Base-by-base conservation (phyloP, 1,140 invertebrate genomes). In the Orchestia grillus region DNA sequence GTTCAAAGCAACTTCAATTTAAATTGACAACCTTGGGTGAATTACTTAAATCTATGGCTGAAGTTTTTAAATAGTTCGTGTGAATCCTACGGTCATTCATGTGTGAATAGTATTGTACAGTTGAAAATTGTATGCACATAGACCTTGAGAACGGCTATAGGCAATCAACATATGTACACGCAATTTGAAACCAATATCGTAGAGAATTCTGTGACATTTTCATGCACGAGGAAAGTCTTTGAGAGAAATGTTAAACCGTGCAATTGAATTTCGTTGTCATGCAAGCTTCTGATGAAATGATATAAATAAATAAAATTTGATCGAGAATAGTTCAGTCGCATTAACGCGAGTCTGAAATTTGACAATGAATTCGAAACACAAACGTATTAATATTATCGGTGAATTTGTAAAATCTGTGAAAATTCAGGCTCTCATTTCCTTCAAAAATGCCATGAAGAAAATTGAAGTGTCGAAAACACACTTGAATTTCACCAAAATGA, bases 91-190 rank as follows among this genome's bases (percentile, higher is more conserved):
- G n/a, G 15, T 15, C 88, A 4, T 36, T 90, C 41, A 11, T 44
- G 88, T 90, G 88, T 90, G 41, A 90, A 16, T 42, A 44, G 43
- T 90, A 90, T 44, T 41, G n/a, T 90, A 44, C 88, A 90, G 41
- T 41, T 42, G 88, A 90, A 90, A 90, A 94, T 28, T 44, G 40
- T 94, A 47, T 94, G 92, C 92, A 94, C 92, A 94, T 44, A 94
- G 44, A 47, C 92, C 6, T 23, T 44, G 92, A n/a, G 92, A 44
- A 94, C 43, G 44, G 43, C 40, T 47, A 94, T 47, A 44, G 92
- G 92, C 44, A 94, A 94, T 94, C 19, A 47, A 94, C 92, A 94
- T 94, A 94, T 94, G 43, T 94, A 94, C 92, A 94, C 92, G 92
- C 44, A 45, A 94, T 44, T 44, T 40, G 11, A 94, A 94, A n/a